These are phyloP conservation scores for Anseranas semipalmata DNA, from an alignment of 2,113 vertebrate species.

Conservation along the genomic window DNA sequence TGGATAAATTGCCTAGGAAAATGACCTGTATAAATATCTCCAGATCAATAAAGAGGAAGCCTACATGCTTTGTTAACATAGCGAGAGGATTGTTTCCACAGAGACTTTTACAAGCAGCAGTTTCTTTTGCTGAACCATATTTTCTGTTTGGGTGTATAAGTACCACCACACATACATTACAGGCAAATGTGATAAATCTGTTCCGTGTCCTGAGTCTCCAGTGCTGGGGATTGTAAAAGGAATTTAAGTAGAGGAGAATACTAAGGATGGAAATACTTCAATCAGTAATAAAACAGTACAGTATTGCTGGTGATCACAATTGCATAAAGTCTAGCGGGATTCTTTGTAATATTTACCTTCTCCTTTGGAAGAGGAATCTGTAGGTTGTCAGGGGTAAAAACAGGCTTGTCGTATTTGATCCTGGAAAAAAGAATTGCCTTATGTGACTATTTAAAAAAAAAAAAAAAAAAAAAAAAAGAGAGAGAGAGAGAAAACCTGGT, in stretches of 20 bases:
- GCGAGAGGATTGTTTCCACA: conserved; percentile 5
- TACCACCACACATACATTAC: neutral
- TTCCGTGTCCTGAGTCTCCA: neutral
- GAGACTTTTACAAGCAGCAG: neutral
- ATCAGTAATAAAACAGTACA: neutral
- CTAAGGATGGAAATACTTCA: neutral
- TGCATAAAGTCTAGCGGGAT: neutral
- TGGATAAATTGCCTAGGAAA: neutral
- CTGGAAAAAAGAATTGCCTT: neutral
- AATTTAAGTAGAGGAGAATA: neutral
- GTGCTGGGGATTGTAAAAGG: neutral
- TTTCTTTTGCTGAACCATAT: conserved; percentile 24
- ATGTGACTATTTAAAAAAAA: neutral
- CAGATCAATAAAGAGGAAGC: conserved; percentile 10
- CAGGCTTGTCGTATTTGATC: neutral
- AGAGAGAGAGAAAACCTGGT: neutral
- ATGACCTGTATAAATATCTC: conserved; percentile 20
- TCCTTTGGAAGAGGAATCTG: neutral
- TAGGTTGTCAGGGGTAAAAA: neutral
- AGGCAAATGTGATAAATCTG: neutral
- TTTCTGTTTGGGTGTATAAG: conserved; percentile 8
- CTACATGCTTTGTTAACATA: neutral
- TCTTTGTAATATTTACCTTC: neutral
- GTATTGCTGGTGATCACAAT: neutral
- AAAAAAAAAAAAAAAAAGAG: neutral